Base-by-base conservation (phyloP, 2,888 invertebrate species). In the Perizoma affinitatum region DNA sequence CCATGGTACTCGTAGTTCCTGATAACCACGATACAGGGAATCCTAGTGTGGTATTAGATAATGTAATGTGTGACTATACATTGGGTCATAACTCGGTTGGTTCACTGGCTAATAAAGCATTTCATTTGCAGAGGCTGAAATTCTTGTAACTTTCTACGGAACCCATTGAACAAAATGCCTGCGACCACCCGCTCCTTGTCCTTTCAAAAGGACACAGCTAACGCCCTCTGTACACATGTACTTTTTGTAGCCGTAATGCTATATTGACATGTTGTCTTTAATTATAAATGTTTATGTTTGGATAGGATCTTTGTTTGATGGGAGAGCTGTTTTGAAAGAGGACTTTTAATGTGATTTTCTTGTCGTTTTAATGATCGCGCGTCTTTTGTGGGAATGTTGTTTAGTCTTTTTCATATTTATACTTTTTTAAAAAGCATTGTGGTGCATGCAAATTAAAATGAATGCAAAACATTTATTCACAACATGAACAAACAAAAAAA, bases 211-310 rank as follows among this genome's bases (percentile, higher is more conserved):
- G 58, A 58, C 60, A 60, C 57, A 43, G 51, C 64, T 63, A 66
- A 63, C 58, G 58, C 61, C 66, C 47, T 56, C 47, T 44, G 58
- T 58, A 61, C 59, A 63, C 59, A 62, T 62, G 61, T 65, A 58
- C 59, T 61, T 51, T 45, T 54, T 53, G 59, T 56, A 11, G 35
- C 1, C 47, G 43, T 56, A 55, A 55, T 54, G 22, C 53, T 52
- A 46, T 61, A 55, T 61, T 54, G 53, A 45, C 65, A 54, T 68
- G 68, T 67, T 70, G 66, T 67, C 67, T 70, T 69, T 67, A 70
- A 66, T 70, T 63, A 70, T 66, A 59, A 65, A 57, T 66, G 66
- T 62, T 60, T 57, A 53, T 68, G 65, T 68, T 68, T 65, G 43
- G 50, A 46, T 34, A 61, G 66, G 69, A 64, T 50, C 36, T 43